Percentiles rank a stretch among this genome's conserved stretches.
phyloP scores from a whole-genome alignment of 2,113 vertebrate species.

The Gorsachius goisagi region DNA sequence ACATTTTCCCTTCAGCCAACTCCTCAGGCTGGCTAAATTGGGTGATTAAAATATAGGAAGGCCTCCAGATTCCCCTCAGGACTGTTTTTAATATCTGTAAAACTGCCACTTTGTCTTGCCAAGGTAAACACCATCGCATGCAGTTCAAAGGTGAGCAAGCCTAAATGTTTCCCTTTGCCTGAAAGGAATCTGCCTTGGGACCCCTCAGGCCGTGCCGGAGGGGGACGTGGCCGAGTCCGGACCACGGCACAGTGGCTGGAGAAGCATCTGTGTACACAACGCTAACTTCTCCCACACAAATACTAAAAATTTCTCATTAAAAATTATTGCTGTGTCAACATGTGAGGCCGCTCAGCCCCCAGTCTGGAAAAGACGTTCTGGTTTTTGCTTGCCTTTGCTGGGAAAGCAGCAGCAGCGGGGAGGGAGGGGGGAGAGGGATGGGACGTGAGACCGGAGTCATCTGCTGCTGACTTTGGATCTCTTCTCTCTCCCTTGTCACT shows the following conservation, averaged over 20 bases:
- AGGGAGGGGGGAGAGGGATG: not conserved
- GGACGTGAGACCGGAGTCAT: conserved; percentile 61
- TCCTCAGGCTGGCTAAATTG: conserved; percentile 67
- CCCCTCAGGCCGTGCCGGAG: conserved; percentile 69
- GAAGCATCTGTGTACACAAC: conserved; percentile 89
- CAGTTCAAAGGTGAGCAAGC: conserved; percentile 98
- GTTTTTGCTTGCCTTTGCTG: conserved; percentile 41
- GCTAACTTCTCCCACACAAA: conserved; percentile 84
- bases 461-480: conserved; percentile 56
- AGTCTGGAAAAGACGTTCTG: conserved; percentile 79
- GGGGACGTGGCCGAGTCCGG: conserved; percentile 73
- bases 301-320: conserved; percentile 84
- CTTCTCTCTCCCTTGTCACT: conserved; percentile 49
- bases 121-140: conserved; percentile 96
- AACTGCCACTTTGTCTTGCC: conserved; percentile 95
- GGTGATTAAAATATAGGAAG: conserved; percentile 74
- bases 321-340: conserved; percentile 87
- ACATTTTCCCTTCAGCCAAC: conserved; percentile 24
- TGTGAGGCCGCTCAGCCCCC: conserved; percentile 71
- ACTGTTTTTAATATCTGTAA: conserved; percentile 99
- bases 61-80: conserved; percentile 82
- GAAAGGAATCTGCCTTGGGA: conserved; percentile 89
- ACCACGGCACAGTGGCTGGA: conserved; percentile 63
- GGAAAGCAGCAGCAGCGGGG: not conserved
- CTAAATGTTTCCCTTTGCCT: conserved; percentile 91